Evolutionary conservation across 2,888 invertebrate genomes (phyloP).

Genomic region (Phyllotreta striolata): DNA sequence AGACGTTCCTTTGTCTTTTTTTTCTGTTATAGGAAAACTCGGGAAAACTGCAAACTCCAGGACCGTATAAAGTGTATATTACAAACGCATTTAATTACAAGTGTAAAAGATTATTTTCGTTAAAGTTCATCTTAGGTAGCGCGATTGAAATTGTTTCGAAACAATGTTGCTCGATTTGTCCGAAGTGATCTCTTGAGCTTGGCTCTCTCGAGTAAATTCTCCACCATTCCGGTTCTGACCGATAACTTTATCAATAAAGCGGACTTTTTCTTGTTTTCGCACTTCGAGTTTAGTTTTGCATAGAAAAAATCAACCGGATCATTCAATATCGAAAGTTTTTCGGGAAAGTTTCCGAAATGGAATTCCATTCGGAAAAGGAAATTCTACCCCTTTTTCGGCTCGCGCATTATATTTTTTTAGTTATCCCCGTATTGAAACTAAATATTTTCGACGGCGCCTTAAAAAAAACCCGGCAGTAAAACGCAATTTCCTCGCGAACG

Average conservation of each 20-base stretch:
- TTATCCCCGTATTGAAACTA: neutral
- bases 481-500: conserved; percentile 7
- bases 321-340: conserved; percentile 17
- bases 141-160: neutral
- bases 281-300: conserved; percentile 17
- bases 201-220: neutral
- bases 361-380: too few relatives aligned
- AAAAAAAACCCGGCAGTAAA: conserved; percentile 14
- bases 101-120: too few relatives aligned
- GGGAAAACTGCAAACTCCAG: neutral
- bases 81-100: too few relatives aligned
- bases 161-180: conserved; percentile 3
- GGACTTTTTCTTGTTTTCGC: conserved; percentile 14
- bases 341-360: conserved; percentile 8
- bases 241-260: conserved; percentile 20
- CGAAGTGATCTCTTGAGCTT: neutral
- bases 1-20: conserved; percentile 19
- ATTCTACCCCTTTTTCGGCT: too few relatives aligned
- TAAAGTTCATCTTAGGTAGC: too few relatives aligned
- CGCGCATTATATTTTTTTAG: neutral
- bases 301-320: conserved; percentile 16
- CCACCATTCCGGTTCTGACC: neutral
- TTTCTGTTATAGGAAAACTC: conserved; percentile 23
- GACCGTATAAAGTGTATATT: neutral
- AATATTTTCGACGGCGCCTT: neutral